Percentiles rank a stretch among this genome's conserved stretches.
Conservation (phyloP, 2,797 vertebrate species). For the Hoplostethus atlanticus region DNA sequence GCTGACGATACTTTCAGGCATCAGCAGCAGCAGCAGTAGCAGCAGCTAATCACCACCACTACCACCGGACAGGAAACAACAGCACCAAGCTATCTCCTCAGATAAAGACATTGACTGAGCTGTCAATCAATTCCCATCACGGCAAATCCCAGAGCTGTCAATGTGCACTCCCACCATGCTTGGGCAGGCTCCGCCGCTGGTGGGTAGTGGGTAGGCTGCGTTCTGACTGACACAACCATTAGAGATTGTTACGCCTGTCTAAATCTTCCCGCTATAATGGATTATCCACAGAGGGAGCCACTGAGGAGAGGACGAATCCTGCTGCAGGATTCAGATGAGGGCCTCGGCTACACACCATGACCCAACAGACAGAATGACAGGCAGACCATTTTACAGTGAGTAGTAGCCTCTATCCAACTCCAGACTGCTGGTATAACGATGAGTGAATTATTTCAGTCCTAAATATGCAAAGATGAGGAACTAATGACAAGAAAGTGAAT, state of each 20-base stretch:
- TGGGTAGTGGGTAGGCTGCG: conserved; percentile 26
- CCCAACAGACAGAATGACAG: conserved; percentile 63
- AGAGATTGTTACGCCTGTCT: conserved; percentile 77
- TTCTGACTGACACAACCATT: conserved; percentile 79
- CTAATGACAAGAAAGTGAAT: conserved; percentile 64
- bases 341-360: conserved; percentile 6
- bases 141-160: conserved; percentile 40
- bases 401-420: conserved; percentile 57
- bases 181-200: conserved; percentile 25
- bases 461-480: conserved; percentile 66
- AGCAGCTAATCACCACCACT: neutral
- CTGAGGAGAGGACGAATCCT: conserved; percentile 46
- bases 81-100: neutral
- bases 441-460: conserved; percentile 52
- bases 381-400: conserved; percentile 62
- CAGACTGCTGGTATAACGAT: conserved; percentile 52
- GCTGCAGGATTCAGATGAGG: conserved; percentile 46
- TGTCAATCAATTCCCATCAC: conserved; percentile 47
- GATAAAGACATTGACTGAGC: conserved; percentile 55
- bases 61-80: too few species aligned
- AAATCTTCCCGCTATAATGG: conserved; percentile 64
- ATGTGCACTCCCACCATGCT: conserved; percentile 25
- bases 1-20: neutral
- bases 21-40: conserved; percentile 1
- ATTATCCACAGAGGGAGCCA: conserved; percentile 64